These are phyloP conservation scores for Palythoa heliodiscus DNA, from an alignment of 92 coral and sea anemone genomes.

Conservation along the genomic window DNA sequence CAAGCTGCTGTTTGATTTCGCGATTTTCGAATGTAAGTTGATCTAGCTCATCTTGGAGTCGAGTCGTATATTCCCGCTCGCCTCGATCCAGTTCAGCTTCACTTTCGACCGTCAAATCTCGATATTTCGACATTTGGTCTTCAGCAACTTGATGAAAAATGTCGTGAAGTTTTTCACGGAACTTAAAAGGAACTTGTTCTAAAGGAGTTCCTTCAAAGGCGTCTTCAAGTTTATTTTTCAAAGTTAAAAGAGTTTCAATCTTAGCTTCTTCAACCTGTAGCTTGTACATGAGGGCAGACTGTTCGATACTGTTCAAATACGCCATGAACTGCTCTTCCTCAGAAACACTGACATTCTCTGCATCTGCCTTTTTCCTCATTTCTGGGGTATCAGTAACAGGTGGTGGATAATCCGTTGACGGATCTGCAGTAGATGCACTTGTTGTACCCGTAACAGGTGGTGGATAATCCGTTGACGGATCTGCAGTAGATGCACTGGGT, in stretches of 20 bases:
- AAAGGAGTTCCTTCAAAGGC: constrained; percentile 94
- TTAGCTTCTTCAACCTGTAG: constrained; percentile 95
- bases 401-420: neutral
- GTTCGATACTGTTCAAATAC: constrained; percentile 92
- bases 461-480: no score
- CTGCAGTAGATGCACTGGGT: no score
- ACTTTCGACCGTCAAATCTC: constrained; percentile 63
- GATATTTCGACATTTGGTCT: constrained; percentile 81
- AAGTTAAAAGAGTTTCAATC: constrained; percentile 82
- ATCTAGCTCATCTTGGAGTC: constrained; percentile 70
- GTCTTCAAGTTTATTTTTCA: constrained; percentile 77
- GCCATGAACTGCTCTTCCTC: constrained; percentile 87
- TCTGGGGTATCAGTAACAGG: constrained; percentile 26
- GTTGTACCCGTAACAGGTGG: no score
- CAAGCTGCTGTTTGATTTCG: constrained; percentile 70
- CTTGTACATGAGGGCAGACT: constrained; percentile 84
- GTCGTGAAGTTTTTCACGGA: constrained; percentile 86
- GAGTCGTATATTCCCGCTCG: constrained; percentile 65
- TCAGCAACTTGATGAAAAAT: constrained; percentile 83
- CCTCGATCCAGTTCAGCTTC: constrained; percentile 62
- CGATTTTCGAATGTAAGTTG: constrained; percentile 70
- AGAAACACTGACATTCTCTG: constrained; percentile 16
- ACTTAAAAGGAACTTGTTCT: constrained; percentile 87
- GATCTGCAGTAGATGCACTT: constrained; percentile 22
- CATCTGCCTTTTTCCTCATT: constrained; percentile 54